Percentiles rank a stretch among this genome's conserved stretches.
These are phyloP conservation scores for Triops longicaudatus DNA, from an alignment of 1,140 invertebrate genomes.

Conservation along the genomic window DNA sequence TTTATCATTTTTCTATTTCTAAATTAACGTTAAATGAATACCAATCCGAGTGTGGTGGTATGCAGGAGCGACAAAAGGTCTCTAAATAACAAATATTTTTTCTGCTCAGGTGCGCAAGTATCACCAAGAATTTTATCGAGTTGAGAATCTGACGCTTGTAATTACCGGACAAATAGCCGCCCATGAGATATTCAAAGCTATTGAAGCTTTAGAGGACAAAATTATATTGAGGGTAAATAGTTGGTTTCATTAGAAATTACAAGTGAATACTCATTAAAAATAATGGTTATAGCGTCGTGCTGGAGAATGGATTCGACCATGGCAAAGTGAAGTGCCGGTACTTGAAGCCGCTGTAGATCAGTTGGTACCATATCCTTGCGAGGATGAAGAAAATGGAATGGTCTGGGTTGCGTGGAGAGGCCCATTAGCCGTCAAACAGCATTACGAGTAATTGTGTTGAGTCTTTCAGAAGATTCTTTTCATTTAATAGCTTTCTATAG, in stretches of 20 bases:
- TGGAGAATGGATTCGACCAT: constrained; percentile 58
- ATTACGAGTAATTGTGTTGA: constrained; percentile 41
- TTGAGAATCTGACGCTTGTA: constrained; percentile 80
- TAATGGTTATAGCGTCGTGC: constrained; percentile 42
- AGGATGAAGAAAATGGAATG: constrained; percentile 76
- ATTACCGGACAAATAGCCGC: constrained; percentile 71
- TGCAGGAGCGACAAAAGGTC: too few species aligned
- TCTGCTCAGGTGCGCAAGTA: constrained; percentile 57
- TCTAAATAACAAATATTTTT: constrained; percentile 30
- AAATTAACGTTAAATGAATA: constrained; percentile 28
- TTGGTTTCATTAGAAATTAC: neutral
- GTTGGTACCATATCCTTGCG: constrained; percentile 61
- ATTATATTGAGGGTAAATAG: constrained; percentile 58
- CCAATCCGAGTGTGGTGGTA: too few species aligned
- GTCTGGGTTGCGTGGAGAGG: constrained; percentile 73
- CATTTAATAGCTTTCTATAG: constrained; percentile 35
- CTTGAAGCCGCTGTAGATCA: constrained; percentile 46
- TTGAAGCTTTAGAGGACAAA: constrained; percentile 66
- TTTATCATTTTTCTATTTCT: constrained; percentile 17
- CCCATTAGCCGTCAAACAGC: constrained; percentile 52
- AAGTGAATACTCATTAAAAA: neutral
- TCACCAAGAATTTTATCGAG: constrained; percentile 76
- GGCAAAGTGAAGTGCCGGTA: constrained; percentile 60
- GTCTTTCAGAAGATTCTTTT: constrained; percentile 25
- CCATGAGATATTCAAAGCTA: constrained; percentile 61